Evolutionary conservation across 2,888 invertebrate species (phyloP), one percentile per base, ranked within the genome.

Genomic region (Bombylius major): DNA sequence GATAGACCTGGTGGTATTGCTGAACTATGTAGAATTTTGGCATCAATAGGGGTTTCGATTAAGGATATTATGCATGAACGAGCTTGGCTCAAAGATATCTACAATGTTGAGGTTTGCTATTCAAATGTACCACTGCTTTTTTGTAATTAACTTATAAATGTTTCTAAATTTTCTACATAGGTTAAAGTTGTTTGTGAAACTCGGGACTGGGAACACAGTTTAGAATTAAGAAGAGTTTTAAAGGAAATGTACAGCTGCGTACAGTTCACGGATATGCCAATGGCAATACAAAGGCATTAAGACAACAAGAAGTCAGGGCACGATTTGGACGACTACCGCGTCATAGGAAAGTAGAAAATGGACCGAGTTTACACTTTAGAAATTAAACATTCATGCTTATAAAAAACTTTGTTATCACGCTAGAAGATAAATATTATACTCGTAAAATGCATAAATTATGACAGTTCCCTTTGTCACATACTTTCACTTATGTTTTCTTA

Each of bases 21-120:
- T 1, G 92, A 93, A 66, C 77, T 94, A 6, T 89, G 91, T 67
- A 81, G 82, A 65, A 74, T 88, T 47, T 78, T 94, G 54, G 80
- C 85, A 0, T 79, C 81, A 3, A 77, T 88, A 39, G 92, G 92
- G 1, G 92, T 92, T 13, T 88, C 88, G 46, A 91, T 97, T 61
- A 97, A 96, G 72, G 96, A 96, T 68, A 93, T 97, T 58, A 87
- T 92, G 75, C 96, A 97, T 70, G 96, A 97, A 70, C 79, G 96
- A 55, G 95, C 96, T 4, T 96, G 95, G 95, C 82, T 96, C 13
- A 84, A 84, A 58, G 95, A 97, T 69, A 87, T 97, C 51, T 94
- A 93, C 70, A 82, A 83, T 62, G 86, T 86, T 31, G 81, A 83
- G 69, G 82, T 80, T 66, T 23, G 23, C 23, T 23, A 23, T 23